These are phyloP conservation scores for Odontothrips loti DNA, from an alignment of 2,888 invertebrate species.

Conservation along the genomic window DNA sequence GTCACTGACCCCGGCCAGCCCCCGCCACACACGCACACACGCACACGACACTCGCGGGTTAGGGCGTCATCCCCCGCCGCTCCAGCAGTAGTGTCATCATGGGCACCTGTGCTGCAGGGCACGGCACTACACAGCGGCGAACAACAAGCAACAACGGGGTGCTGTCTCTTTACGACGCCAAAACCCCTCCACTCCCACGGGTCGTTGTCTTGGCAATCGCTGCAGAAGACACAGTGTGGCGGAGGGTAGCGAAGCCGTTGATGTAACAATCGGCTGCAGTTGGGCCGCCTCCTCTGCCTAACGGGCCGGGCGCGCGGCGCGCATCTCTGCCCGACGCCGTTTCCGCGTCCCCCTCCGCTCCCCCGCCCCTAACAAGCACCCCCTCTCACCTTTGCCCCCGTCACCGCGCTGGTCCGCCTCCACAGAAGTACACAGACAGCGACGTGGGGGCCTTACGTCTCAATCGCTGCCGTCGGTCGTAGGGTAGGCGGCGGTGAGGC, in stretches of 20 bases:
- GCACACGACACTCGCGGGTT: background rate
- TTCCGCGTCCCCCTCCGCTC: background rate
- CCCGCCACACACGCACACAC: background rate
- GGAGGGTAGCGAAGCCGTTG: background rate
- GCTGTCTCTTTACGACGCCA: too few relatives aligned
- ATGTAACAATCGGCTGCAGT: conserved; percentile 13
- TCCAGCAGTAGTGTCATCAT: too few relatives aligned
- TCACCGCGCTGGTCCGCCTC: background rate
- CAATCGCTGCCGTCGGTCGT: background rate
- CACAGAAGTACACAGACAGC: background rate
- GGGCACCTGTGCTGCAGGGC: too few relatives aligned
- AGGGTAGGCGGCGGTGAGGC: background rate
- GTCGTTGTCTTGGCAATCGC: too few relatives aligned
- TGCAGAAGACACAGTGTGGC: too few relatives aligned
- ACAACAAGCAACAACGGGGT: too few relatives aligned
- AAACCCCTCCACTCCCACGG: too few relatives aligned
- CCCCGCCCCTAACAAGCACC: background rate
- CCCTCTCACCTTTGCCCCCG: background rate
- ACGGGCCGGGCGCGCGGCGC: background rate
- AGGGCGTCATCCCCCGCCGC: background rate
- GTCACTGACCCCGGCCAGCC: background rate
- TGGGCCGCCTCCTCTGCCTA: too few relatives aligned
- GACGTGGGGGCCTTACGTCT: background rate
- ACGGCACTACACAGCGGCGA: too few relatives aligned
- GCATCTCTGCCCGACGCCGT: conserved; percentile 5